Conservation (phyloP, 2,113 vertebrate species). For the Cryptotis parvus region DNA sequence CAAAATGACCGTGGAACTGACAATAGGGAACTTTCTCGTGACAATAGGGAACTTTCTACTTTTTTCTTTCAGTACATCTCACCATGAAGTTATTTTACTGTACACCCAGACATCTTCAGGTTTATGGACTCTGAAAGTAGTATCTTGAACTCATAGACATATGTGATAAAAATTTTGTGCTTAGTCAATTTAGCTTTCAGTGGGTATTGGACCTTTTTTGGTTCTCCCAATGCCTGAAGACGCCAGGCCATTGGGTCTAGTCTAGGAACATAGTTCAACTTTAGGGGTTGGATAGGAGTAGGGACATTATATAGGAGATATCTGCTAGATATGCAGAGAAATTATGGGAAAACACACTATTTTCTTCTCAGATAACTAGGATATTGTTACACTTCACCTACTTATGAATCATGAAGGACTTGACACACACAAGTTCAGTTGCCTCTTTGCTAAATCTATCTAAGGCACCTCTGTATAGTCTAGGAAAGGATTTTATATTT, state of each 20-base stretch:
- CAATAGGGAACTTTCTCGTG: background rate
- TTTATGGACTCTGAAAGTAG: background rate
- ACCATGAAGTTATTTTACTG: background rate
- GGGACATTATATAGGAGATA: background rate
- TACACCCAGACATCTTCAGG: background rate
- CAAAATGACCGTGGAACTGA: background rate
- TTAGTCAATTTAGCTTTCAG: background rate
- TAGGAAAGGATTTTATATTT: background rate
- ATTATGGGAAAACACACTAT: background rate
- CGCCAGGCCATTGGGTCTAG: no score
- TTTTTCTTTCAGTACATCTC: background rate
- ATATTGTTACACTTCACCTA: background rate
- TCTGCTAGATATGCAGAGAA: background rate
- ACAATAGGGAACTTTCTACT: background rate
- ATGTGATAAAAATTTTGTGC: background rate
- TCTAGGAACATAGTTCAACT: no score
- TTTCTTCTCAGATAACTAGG: background rate
- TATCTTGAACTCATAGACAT: background rate
- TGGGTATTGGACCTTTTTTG: fast-evolving
- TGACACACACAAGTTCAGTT: background rate
- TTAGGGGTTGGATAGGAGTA: background rate
- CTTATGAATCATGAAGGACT: background rate
- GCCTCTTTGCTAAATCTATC: background rate
- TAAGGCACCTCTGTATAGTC: background rate
- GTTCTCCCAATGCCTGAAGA: background rate